These are phyloP conservation scores for Corythornis vintsioides DNA, from an alignment of 2,113 vertebrate species.

Conservation along the genomic window DNA sequence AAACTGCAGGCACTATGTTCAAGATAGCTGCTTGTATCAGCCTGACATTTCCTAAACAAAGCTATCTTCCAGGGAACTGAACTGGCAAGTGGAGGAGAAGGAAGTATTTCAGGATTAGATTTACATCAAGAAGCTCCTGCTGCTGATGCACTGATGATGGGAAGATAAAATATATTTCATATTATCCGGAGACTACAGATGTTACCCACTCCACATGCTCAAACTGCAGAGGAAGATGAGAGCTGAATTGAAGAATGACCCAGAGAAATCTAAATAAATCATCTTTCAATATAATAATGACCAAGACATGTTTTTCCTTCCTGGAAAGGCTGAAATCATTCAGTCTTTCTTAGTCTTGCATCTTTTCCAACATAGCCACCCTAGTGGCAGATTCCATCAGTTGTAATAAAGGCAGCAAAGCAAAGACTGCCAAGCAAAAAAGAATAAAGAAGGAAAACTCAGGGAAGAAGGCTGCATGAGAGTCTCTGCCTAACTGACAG, in stretches of 20 bases:
- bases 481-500: background rate
- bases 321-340: slow-evolving; percentile 20
- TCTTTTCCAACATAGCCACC: slow-evolving; percentile 10
- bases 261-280: slow-evolving; percentile 16
- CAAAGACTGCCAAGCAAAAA: background rate
- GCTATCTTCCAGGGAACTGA: slow-evolving; percentile 30
- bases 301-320: background rate
- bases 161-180: slow-evolving; percentile 39
- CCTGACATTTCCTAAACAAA: slow-evolving; percentile 56
- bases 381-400: background rate
- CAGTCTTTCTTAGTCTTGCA: background rate
- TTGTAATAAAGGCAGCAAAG: background rate
- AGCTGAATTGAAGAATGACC: background rate
- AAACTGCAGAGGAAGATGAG: slow-evolving; percentile 24
- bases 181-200: slow-evolving; percentile 37
- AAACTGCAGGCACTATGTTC: background rate
- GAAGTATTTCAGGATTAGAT: slow-evolving; percentile 47
- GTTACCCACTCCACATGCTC: slow-evolving; percentile 3
- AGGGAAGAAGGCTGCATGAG: background rate
- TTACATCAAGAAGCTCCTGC: slow-evolving; percentile 56
- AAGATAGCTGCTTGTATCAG: slow-evolving; percentile 24
- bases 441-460: background rate
- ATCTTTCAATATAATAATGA: background rate
- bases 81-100: slow-evolving; percentile 34
- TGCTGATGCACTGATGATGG: slow-evolving; percentile 49